phyloP scores from a whole-genome alignment of 2,113 vertebrate species.

The Tamias sibiricus region DNA sequence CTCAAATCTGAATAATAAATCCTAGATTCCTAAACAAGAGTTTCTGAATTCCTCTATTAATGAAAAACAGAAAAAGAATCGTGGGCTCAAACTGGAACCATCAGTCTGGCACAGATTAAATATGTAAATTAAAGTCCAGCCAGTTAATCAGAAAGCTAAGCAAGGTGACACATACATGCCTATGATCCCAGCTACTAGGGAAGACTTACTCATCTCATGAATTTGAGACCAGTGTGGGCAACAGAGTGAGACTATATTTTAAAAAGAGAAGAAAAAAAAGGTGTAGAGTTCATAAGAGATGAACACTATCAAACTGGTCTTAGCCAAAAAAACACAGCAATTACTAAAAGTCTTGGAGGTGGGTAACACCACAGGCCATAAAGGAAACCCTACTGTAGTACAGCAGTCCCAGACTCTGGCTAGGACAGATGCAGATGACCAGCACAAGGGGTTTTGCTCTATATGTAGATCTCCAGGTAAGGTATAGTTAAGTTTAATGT shows the following conservation, averaged over 20 bases:
- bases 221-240: not conserved
- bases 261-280: not conserved
- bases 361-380: not conserved
- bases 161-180: not conserved
- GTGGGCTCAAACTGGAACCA: not conserved
- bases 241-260: not conserved
- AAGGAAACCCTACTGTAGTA: not conserved
- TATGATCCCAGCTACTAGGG: not conserved
- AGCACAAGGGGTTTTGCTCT: not conserved
- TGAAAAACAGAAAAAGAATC: not conserved
- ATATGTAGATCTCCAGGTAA: not conserved
- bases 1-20: not conserved
- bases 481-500: not conserved
- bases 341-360: not conserved
- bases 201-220: not conserved
- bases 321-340: not conserved
- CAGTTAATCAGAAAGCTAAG: not conserved
- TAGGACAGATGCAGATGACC: too few relatives aligned
- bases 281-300: not conserved
- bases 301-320: not conserved
- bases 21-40: not conserved
- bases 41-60: not conserved
- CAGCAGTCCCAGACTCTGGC: not conserved
- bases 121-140: not conserved
- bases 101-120: not conserved